Base-by-base conservation (phyloP, 2,888 invertebrate species). In the Gasteruption jaculator region DNA sequence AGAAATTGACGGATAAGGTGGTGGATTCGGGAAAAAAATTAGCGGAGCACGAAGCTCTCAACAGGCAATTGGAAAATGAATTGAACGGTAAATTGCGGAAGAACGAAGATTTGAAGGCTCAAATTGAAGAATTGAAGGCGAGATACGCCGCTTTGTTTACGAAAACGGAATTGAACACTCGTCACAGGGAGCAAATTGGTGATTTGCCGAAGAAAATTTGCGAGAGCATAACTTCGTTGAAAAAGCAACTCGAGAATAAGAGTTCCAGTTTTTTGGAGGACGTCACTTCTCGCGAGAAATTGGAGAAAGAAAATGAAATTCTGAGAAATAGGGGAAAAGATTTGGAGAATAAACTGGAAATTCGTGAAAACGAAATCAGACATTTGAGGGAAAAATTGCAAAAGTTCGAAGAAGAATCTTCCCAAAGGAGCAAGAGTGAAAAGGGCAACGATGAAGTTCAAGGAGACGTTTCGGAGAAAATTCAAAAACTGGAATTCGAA, bases 61-160 rank as follows among this genome's bases (percentile, higher is more conserved):
- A 53, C 19, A 46, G 19, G 10, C 48, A 52, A 18, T 41, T 61
- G 7, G 53, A 59, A 26, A 37, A 16, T 4, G 38, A 47, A 10
- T 45, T 64, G 16, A 41, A 40, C 3, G 33, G 18, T 20, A 48
- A 50, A 10, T 14, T 45, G 4, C 36, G 22, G 15, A 52, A 57
- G 18, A 64, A 64, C 30, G 48, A 58, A 25, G 35, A 26, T 11
- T 39, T 60, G 20, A 37, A 30, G 26, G 34, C 29, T 4, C 37
- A 43, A 16, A 35, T 57, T 10, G 50, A 54, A 30, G 39, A 45
- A 20, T 44, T 44, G 16, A 50, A 26, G 27, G 38, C 32, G 16
- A 39, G 46, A 19, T 44, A 50, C 31, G 38, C 38, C 14, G 39
- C 43, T 40, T 37, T 49, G n/a, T 41, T 41, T 2, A 16, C 11